A percentile compares a stretch with the other conserved stretches of the same genome.
phyloP scores from a whole-genome alignment of 1,140 invertebrate species.

The Asobara japonica region DNA sequence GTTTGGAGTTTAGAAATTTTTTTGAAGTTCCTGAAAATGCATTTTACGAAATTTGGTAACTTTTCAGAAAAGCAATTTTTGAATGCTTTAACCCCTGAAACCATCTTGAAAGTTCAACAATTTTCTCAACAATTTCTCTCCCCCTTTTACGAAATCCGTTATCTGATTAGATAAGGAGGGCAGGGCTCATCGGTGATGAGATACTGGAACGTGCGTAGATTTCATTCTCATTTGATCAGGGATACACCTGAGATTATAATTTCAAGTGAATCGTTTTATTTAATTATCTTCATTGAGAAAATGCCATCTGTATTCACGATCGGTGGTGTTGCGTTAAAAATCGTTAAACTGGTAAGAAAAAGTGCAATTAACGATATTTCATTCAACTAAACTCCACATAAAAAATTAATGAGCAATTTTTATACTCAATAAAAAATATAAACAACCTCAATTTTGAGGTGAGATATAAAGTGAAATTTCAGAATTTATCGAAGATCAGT shows the following conservation, averaged over 20 bases:
- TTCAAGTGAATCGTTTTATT: neutral
- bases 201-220: constrained; percentile 29
- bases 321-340: constrained; percentile 80
- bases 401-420: too few species aligned
- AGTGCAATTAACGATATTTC: too few species aligned
- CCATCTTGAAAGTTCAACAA: neutral
- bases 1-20: too few species aligned
- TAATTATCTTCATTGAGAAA: constrained; percentile 51
- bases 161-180: constrained; percentile 66
- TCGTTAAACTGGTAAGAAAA: constrained; percentile 79
- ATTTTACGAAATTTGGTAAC: too few species aligned
- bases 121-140: too few species aligned
- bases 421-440: neutral
- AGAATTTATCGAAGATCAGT: neutral
- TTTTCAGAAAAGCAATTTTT: neutral
- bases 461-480: neutral
- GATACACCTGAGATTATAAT: neutral
- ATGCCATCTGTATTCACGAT: constrained; percentile 82
- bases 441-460: too few species aligned
- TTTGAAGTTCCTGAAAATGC: too few species aligned
- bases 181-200: constrained; percentile 48
- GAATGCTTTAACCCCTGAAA: neutral
- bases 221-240: constrained; percentile 39
- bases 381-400: too few species aligned
- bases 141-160: constrained; percentile 26